Percentiles rank a stretch among this genome's conserved stretches.
Conservation (phyloP, 2,888 invertebrate species). For the Nineta flava region DNA sequence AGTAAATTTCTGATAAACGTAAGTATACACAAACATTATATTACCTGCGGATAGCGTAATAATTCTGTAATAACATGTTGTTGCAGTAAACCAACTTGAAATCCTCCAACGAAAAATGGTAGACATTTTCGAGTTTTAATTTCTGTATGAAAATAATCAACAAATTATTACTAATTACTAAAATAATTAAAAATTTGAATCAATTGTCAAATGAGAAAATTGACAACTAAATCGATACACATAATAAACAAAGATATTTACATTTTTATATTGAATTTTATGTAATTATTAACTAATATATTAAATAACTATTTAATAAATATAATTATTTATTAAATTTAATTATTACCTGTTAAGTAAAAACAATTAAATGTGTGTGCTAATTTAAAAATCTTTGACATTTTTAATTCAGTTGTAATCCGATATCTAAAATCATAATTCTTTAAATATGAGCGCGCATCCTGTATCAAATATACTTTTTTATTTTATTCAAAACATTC, state of each 20-base stretch:
- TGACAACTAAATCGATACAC: neutral
- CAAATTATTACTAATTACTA: slow-evolving; percentile 9
- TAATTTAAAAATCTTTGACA: slow-evolving; percentile 58
- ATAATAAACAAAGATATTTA: slow-evolving; percentile 14
- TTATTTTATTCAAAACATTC: too few species aligned
- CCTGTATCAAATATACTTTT: too few species aligned
- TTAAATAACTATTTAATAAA: too few species aligned
- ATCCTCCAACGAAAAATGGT: slow-evolving; percentile 77
- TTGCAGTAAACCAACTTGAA: slow-evolving; percentile 76
- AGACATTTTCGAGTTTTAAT: slow-evolving; percentile 62
- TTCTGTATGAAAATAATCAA: slow-evolving; percentile 32
- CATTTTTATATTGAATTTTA: slow-evolving; percentile 9
- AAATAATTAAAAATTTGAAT: slow-evolving; percentile 17
- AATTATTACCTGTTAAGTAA: slow-evolving; percentile 60
- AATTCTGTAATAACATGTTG: slow-evolving; percentile 72
- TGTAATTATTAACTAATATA: too few species aligned
- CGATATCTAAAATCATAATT: too few species aligned
- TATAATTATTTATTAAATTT: too few species aligned
- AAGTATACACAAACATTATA: neutral
- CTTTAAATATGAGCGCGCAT: neutral
- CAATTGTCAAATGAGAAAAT: neutral
- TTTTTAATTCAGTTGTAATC: slow-evolving; percentile 19
- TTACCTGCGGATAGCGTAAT: slow-evolving; percentile 64
- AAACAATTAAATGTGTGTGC: slow-evolving; percentile 82
- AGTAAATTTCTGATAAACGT: slow-evolving; percentile 1